Evolutionary conservation across 2,797 vertebrate species (phyloP), one percentile per base, ranked within the genome.

Genomic region (Coreius guichenoti): DNA sequence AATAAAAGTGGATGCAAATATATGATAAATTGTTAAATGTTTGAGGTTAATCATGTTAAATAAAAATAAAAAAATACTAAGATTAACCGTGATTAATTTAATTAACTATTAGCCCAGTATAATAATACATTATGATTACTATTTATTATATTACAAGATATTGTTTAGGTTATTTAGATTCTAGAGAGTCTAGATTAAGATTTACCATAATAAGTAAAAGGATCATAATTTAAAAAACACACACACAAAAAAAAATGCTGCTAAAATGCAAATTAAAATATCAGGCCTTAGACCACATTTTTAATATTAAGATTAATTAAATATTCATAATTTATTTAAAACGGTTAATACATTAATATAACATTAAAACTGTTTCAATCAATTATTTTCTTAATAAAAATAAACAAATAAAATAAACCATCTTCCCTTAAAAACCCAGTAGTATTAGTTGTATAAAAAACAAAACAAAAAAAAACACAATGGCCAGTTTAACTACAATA

Each of bases 191-290:
- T 16, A 17, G n/a, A 73, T 49, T 73, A 49, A 49, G 7, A 49
- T 73, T 49, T 19, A 49, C 0, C 8, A 49, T 16, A 72, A 3
- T 26, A 69, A 39, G 16, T 31, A 39, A 43, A 70, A 54, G 3
- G 6, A 76, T 76, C 1, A 29, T 21, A 69, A 81, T 3, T 0
- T 56, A 7, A 14, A 43, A 17, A 43, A 3, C 16, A 69, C n/a
- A n/a, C n/a, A n/a, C n/a, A n/a, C n/a, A n/a, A n/a, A n/a, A n/a
- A n/a, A 14, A 23, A 81, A 33, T 19, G 14, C 65, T 54, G 8
- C 45, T 54, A 39, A 70, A 81, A 70, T 19, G 80, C 16, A 43
- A 17, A 43, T 19, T 26, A 69, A 81, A 36, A 76, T 16, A 58
- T n/a, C 12, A 26, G 51, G 17, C 29, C 11, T 33, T 12, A 31